A percentile compares a stretch with the other conserved stretches of the same genome.
These are phyloP conservation scores for Lithobates pipiens DNA, from an alignment of 2,797 vertebrate species.

Conservation along the genomic window DNA sequence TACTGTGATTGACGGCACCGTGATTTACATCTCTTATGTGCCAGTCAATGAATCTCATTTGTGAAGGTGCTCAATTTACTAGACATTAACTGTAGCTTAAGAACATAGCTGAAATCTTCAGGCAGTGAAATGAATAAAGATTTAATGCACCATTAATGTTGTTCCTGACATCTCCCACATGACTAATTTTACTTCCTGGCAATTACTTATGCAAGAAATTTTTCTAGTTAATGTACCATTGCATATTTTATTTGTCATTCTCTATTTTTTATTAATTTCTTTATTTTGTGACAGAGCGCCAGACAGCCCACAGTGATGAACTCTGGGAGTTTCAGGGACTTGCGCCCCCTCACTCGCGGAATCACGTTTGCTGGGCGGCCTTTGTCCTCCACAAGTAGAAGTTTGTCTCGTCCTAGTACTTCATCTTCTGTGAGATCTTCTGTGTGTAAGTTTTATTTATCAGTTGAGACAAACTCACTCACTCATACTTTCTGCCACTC, in stretches of 20 bases:
- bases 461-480: no score
- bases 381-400: neutral
- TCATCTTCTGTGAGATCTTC: conserved; percentile 38
- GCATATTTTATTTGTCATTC: neutral
- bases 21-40: conserved; percentile 1
- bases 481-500: no score
- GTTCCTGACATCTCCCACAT: conserved; percentile 1
- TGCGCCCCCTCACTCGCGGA: conserved; percentile 35
- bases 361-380: conserved; percentile 39
- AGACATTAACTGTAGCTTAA: neutral
- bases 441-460: conserved; percentile 22
- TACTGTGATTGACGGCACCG: neutral
- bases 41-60: neutral
- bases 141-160: neutral
- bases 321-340: neutral
- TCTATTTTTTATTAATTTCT: neutral
- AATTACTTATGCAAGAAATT: conserved; percentile 19
- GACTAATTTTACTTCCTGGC: conserved; percentile 35
- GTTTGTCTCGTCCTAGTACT: conserved; percentile 1
- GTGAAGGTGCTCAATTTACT: neutral
- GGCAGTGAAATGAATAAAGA: conserved; percentile 24
- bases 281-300: neutral
- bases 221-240: conserved; percentile 2
- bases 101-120: conserved; percentile 1
- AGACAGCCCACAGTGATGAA: conserved; percentile 22